Evolutionary conservation across 2,797 vertebrate species (phyloP).

Genomic region (Clarias fuscus): DNA sequence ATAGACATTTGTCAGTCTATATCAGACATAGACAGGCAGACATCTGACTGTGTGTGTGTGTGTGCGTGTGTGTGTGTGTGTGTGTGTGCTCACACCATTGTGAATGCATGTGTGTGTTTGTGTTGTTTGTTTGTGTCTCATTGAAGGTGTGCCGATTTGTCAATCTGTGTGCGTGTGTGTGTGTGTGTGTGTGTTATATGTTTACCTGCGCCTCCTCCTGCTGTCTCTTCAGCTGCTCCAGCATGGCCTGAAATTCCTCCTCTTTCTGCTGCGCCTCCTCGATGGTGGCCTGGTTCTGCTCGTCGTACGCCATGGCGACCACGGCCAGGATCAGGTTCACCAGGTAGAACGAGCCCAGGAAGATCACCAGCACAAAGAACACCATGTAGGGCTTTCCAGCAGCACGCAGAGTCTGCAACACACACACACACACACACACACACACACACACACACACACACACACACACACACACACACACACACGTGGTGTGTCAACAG

Average conservation of each 20-base stretch:
- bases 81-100: too few relatives aligned
- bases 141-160: neutral
- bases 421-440: conserved; percentile 29
- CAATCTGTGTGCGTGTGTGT: conserved; percentile 9
- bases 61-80: neutral
- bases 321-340: conserved; percentile 97
- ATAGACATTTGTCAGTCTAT: too few relatives aligned
- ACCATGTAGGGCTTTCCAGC: conserved; percentile 98
- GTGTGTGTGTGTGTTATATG: conserved; percentile 13
- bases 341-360: conserved; percentile 95
- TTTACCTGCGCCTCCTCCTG: conserved; percentile 95
- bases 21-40: too few relatives aligned
- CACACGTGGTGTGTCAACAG: neutral
- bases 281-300: conserved; percentile 95
- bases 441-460: conserved; percentile 28
- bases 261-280: conserved; percentile 96
- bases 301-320: conserved; percentile 97
- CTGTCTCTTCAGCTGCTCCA: conserved; percentile 94
- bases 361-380: conserved; percentile 98
- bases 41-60: too few relatives aligned
- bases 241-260: conserved; percentile 95
- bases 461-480: conserved; percentile 30
- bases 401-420: conserved; percentile 86
- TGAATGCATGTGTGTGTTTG: neutral
- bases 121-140: neutral